A percentile compares a stretch with the other conserved stretches of the same genome.
phyloP scores from a whole-genome alignment of 2,797 vertebrate genomes.

The Emydoidea blandingii region DNA sequence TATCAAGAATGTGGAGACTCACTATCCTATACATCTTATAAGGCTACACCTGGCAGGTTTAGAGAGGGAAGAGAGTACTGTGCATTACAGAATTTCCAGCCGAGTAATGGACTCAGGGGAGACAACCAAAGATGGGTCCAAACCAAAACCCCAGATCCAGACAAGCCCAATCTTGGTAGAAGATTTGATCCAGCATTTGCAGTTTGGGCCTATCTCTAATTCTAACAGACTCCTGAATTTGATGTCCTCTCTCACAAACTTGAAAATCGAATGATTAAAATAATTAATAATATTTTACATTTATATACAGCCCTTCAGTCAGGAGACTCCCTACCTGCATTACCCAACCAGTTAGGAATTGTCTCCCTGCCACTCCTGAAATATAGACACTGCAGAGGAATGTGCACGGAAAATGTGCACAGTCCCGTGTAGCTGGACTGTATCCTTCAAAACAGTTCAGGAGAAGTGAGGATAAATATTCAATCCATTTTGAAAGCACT shows the following conservation, averaged over 20 bases:
- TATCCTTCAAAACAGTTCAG: not conserved
- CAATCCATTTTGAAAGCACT: not conserved
- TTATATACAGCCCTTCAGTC: accelerated
- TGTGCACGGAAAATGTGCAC: not conserved
- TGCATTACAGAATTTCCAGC: not conserved
- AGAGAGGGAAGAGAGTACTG: not conserved
- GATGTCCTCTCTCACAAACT: not conserved
- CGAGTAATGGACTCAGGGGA: not conserved
- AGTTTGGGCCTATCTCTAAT: not conserved
- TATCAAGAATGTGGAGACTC: constrained; percentile 38
- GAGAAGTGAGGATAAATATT: not conserved
- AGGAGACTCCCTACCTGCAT: not conserved
- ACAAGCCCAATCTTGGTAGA: not conserved
- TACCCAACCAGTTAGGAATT: accelerated
- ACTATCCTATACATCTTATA: constrained; percentile 19
- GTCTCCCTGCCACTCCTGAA: not conserved
- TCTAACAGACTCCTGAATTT: not conserved
- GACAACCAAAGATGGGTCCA: not conserved
- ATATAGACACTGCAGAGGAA: not conserved
- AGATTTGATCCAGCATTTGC: not conserved
- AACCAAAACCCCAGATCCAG: not conserved
- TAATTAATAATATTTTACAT: not conserved
- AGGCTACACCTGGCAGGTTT: not conserved
- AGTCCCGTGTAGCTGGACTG: not conserved
- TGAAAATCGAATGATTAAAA: accelerated